Conservation (phyloP, 2,888 invertebrate species). For the Caenorhabditis japonica region DNA sequence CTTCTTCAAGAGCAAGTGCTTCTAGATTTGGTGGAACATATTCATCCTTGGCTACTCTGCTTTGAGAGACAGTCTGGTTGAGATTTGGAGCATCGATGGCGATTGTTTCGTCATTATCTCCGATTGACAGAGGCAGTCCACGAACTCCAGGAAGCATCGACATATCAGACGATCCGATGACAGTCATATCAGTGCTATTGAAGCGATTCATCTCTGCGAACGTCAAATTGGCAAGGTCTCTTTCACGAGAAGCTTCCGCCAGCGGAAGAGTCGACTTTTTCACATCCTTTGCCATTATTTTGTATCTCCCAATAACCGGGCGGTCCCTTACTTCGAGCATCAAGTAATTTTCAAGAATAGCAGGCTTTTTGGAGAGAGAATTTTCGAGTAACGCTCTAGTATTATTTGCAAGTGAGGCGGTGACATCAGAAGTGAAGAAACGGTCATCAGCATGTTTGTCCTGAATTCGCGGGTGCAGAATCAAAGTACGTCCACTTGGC, state of each 20-base stretch:
- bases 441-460: conserved; percentile 11
- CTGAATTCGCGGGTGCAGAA: conserved; percentile 29
- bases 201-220: conserved; percentile 12
- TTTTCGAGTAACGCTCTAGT: conserved; percentile 17
- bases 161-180: conserved; percentile 23
- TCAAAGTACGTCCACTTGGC: conserved; percentile 26
- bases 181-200: conserved; percentile 7
- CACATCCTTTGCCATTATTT: conserved; percentile 19
- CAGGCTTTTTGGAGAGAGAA: conserved; percentile 19
- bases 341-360: conserved; percentile 23
- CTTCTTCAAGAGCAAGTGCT: conserved; percentile 8
- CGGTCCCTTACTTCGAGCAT: conserved; percentile 47
- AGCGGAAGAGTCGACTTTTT: conserved; percentile 24
- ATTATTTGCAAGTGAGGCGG: conserved; percentile 23
- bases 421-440: background rate
- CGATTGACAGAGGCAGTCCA: conserved; percentile 1
- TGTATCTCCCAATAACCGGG: conserved; percentile 36
- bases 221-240: conserved; percentile 22
- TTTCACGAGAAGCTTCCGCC: conserved; percentile 12
- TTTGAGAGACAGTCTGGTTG: background rate
- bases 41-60: conserved; percentile 8
- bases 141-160: conserved; percentile 24
- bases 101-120: conserved; percentile 4
- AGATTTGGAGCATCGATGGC: background rate
- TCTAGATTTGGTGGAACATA: conserved; percentile 3